phyloP scores from a whole-genome alignment of 2,888 invertebrate species.

The Resseliella maxima region DNA sequence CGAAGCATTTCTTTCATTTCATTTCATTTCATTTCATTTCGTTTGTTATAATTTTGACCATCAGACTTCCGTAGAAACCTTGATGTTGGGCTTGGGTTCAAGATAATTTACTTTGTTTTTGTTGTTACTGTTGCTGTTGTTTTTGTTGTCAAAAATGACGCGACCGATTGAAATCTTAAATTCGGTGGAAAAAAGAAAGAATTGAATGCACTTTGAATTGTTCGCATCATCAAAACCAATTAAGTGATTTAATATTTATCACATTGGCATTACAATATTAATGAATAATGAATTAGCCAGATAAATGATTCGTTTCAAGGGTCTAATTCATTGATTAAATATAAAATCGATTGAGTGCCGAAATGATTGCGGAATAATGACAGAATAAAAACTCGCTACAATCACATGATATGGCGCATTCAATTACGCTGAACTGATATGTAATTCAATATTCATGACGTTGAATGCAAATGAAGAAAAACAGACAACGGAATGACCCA shows the following conservation, averaged over 20 bases:
- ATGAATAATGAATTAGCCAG: constrained; percentile 12
- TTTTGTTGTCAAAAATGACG: too few relatives aligned
- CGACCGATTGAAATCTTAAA: background rate
- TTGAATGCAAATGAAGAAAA: background rate
- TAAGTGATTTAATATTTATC: constrained; percentile 28
- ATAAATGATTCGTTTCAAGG: background rate
- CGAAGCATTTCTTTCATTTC: background rate
- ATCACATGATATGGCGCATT: background rate
- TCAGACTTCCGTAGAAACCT: too few relatives aligned
- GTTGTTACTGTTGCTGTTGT: too few relatives aligned
- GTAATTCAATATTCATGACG: constrained; percentile 22
- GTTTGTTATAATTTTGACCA: background rate
- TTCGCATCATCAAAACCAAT: background rate
- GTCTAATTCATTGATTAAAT: background rate
- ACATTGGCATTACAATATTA: background rate
- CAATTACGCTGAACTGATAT: background rate
- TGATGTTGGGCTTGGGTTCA: too few relatives aligned
- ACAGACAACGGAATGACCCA: background rate
- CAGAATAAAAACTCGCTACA: background rate
- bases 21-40: background rate
- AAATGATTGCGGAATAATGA: background rate
- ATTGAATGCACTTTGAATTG: too few relatives aligned
- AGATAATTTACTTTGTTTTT: too few relatives aligned
- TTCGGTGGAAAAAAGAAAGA: too few relatives aligned
- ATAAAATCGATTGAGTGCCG: background rate